Conservation (phyloP, 2,797 vertebrate genomes). For the Falco peregrinus region DNA sequence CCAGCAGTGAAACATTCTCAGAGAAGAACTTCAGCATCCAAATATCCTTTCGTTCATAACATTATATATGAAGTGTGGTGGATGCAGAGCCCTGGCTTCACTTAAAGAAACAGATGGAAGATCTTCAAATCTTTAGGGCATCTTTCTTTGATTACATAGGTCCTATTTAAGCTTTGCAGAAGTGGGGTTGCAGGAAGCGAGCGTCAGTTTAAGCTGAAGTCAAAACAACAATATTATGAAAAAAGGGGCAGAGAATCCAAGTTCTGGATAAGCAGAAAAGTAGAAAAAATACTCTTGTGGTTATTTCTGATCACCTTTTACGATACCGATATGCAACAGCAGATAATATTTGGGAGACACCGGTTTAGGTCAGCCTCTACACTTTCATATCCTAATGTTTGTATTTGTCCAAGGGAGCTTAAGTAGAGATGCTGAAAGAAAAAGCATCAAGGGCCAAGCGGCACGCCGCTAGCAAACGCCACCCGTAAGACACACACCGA, state of each 20-base stretch:
- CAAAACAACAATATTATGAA: not conserved
- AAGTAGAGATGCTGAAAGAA: not conserved
- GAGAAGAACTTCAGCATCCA: slow-evolving; percentile 41
- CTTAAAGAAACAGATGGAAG: slow-evolving; percentile 3
- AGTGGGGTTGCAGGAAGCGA: not conserved
- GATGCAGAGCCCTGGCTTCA: not conserved
- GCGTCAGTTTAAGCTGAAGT: not conserved
- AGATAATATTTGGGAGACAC: not conserved
- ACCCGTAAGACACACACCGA: accelerated
- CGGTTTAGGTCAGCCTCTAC: not conserved
- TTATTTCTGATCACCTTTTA: not conserved
- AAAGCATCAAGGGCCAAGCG: not conserved
- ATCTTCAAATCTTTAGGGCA: not conserved
- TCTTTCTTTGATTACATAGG: not conserved
- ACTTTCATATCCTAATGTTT: not conserved
- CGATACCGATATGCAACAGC: not conserved
- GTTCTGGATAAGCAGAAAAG: not conserved
- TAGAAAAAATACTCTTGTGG: not conserved
- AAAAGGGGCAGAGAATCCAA: not conserved
- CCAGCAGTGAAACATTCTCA: slow-evolving; percentile 40
- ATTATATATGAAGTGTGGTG: not conserved
- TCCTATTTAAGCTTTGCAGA: not conserved
- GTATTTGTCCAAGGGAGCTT: not conserved
- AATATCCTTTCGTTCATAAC: not conserved
- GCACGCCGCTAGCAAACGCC: not conserved